Evolutionary conservation across 2,113 vertebrate genomes (phyloP).

Genomic region (Struthidea cinerea): DNA sequence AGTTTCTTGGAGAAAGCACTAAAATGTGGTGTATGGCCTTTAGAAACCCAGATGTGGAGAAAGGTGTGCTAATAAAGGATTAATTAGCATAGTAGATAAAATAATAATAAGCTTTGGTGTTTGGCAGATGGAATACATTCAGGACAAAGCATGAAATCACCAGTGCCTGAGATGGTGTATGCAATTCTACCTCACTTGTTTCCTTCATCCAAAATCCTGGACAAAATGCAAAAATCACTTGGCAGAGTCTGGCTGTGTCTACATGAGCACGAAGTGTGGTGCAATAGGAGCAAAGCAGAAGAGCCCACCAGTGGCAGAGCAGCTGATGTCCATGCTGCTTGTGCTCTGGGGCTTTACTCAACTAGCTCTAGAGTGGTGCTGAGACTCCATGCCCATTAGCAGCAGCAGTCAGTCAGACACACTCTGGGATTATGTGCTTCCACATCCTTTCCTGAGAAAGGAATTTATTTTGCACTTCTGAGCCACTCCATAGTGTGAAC

Average conservation of each 20-base stretch:
- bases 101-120: background rate
- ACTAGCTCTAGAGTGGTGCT: background rate
- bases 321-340: background rate
- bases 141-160: background rate
- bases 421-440: background rate
- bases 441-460: background rate
- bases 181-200: background rate
- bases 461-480: background rate
- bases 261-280: rapidly evolving
- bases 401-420: background rate
- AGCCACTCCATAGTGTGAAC: background rate
- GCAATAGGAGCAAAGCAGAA: background rate
- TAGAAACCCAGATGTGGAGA: background rate
- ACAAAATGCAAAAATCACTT: background rate
- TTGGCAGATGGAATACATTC: background rate
- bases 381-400: background rate
- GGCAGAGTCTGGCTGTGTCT: background rate
- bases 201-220: background rate
- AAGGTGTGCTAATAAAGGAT: background rate
- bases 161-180: background rate
- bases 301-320: background rate
- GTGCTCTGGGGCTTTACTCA: background rate
- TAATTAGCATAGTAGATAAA: background rate
- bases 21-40: background rate
- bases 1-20: background rate